Evolutionary conservation across 2,797 vertebrate species (phyloP).

Genomic region (Pseudochirops corinnae): DNA sequence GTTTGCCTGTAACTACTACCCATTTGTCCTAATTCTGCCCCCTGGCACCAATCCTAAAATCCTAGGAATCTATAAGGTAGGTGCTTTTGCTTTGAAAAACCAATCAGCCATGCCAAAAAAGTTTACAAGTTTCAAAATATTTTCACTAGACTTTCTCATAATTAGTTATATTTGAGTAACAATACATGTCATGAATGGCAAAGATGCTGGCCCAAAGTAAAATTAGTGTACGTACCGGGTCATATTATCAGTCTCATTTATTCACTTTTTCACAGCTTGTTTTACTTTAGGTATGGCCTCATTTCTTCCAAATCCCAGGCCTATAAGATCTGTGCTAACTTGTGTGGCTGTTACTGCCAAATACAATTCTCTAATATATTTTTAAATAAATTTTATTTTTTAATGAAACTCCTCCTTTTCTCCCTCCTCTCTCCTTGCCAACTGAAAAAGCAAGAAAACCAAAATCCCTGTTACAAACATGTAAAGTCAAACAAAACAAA

Average conservation of each 20-base stretch:
- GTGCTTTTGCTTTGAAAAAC: constrained; percentile 50
- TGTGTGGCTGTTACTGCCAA: neutral
- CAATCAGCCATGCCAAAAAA: constrained; percentile 26
- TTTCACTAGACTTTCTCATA: constrained; percentile 30
- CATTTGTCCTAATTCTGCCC: neutral
- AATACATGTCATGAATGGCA: constrained; percentile 3
- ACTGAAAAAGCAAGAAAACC: neutral
- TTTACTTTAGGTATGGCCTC: constrained; percentile 36
- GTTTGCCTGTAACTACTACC: neutral
- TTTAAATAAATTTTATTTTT: neutral
- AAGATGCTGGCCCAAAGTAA: neutral
- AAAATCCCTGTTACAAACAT: neutral
- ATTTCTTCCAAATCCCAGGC: constrained; percentile 22
- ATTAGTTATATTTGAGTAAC: constrained; percentile 26
- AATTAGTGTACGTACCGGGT: neutral
- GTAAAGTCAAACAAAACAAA: neutral
- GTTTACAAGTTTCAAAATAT: neutral
- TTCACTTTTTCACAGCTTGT: neutral
- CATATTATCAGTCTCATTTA: neutral
- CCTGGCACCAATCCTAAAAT: neutral
- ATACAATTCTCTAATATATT: neutral
- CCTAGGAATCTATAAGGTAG: neutral
- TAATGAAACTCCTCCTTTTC: neutral
- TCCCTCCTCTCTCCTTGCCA: neutral
- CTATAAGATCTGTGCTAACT: neutral